Evolutionary conservation across 2,888 invertebrate species (phyloP).

Genomic region (Drosophila ezoana): DNA sequence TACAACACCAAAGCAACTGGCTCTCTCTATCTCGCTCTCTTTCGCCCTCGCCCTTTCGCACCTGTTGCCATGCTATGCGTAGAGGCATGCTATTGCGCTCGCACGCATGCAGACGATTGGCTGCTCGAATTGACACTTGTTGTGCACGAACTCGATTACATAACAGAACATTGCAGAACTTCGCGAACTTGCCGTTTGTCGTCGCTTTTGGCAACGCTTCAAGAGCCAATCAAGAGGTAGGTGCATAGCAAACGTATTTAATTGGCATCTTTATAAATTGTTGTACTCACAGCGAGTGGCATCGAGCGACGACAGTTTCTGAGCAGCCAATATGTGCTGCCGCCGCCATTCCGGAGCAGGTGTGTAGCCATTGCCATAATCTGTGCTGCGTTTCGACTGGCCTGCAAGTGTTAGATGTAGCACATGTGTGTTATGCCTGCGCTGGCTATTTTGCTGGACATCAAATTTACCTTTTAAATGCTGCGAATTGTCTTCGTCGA

Average conservation of each 20-base stretch:
- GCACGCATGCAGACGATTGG: slow-evolving; percentile 9
- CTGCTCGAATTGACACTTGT: slow-evolving; percentile 12
- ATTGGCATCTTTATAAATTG: no score
- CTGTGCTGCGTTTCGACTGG: slow-evolving; percentile 7
- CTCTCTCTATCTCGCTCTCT: background rate
- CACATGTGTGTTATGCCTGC: background rate
- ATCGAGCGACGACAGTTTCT: slow-evolving; percentile 63
- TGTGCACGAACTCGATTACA: slow-evolving; percentile 55
- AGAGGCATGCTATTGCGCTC: slow-evolving; percentile 33
- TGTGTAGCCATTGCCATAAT: slow-evolving; percentile 73
- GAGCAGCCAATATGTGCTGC: slow-evolving; percentile 62
- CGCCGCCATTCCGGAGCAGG: slow-evolving; percentile 69
- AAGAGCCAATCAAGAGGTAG: background rate
- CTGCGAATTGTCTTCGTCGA: slow-evolving; percentile 17
- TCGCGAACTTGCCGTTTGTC: slow-evolving; percentile 9
- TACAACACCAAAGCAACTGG: slow-evolving; percentile 5
- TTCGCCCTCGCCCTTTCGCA: slow-evolving; percentile 20
- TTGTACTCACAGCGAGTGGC: slow-evolving; percentile 44
- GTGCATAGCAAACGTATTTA: no score
- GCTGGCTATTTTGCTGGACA: background rate
- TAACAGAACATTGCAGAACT: slow-evolving; percentile 43
- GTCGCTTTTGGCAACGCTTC: background rate
- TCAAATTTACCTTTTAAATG: slow-evolving; percentile 44
- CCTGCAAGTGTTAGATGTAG: slow-evolving; percentile 9
- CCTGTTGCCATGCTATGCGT: slow-evolving; percentile 19